These are phyloP conservation scores for Hydropotes inermis DNA, from an alignment of 2,113 vertebrate species.

Conservation along the genomic window DNA sequence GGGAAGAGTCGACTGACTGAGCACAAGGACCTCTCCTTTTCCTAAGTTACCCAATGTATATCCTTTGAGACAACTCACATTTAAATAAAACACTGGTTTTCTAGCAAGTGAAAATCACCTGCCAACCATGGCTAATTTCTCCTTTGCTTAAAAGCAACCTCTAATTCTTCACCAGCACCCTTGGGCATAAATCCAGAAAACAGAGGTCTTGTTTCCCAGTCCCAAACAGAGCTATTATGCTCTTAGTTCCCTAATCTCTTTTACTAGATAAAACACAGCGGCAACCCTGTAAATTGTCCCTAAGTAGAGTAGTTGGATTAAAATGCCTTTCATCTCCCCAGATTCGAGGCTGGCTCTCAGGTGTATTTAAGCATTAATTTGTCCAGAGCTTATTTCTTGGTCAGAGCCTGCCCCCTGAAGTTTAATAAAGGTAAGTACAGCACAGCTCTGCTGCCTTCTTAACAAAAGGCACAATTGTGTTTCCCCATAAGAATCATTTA, in stretches of 20 bases:
- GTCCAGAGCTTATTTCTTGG: not conserved
- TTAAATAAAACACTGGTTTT: not conserved
- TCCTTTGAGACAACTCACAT: not conserved
- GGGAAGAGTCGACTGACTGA: not conserved
- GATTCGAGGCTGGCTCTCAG: not conserved
- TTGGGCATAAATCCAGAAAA: conserved; percentile 49
- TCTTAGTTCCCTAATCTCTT: conserved; percentile 39
- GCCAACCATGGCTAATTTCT: not conserved
- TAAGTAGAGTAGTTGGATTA: conserved; percentile 52
- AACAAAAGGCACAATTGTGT: not conserved
- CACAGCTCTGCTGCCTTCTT: not conserved
- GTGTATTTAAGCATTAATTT: not conserved
- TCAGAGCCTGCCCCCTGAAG: conserved; percentile 58
- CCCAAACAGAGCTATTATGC: not conserved
- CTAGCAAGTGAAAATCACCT: not conserved
- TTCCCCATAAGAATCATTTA: not conserved
- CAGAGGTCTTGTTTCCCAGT: not conserved
- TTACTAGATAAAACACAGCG: conserved; percentile 36
- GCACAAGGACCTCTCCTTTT: not conserved
- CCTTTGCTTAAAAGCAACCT: conserved; percentile 51
- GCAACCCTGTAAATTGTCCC: conserved; percentile 19
- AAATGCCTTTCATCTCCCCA: not conserved
- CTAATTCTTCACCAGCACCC: conserved; percentile 41
- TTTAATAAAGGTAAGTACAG: conserved; percentile 12
- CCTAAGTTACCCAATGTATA: not conserved